Evolutionary conservation across 1,140 invertebrate species (phyloP).

Genomic region (Radopholus similis): DNA sequence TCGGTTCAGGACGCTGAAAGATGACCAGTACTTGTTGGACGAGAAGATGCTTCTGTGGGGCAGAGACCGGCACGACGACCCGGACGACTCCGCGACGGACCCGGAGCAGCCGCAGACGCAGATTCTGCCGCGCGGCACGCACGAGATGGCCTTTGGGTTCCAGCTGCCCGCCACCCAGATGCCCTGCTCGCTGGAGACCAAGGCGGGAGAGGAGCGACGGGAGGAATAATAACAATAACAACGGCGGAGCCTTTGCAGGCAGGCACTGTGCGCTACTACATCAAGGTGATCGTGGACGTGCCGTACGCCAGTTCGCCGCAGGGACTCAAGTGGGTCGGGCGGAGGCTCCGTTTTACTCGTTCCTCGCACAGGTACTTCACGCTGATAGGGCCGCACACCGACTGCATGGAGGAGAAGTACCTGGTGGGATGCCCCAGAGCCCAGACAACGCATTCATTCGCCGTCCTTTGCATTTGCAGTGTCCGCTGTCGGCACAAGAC

Average conservation of each 20-base stretch:
- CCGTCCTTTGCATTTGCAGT: conserved; percentile 38
- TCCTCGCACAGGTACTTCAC: conserved; percentile 69
- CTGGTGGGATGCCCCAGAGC: conserved; percentile 65
- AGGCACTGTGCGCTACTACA: conserved; percentile 71
- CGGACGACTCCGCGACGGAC: conserved; percentile 34
- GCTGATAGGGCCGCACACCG: conserved; percentile 76
- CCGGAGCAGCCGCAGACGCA: conserved; percentile 1
- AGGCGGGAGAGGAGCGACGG: not conserved
- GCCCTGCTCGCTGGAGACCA: conserved; percentile 76
- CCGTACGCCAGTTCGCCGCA: conserved; percentile 78
- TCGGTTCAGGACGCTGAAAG: conserved; percentile 69
- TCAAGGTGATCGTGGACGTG: conserved; percentile 73
- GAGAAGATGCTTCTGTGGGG: conserved; percentile 75
- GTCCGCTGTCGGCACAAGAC: conserved; percentile 70
- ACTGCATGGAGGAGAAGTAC: conserved; percentile 80
- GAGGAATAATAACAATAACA: not conserved
- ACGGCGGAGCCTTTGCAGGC: conserved; percentile 54
- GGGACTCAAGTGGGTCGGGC: conserved; percentile 68
- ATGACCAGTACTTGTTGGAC: conserved; percentile 78
- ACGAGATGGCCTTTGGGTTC: conserved; percentile 75
- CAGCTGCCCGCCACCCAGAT: conserved; percentile 74
- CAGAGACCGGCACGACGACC: conserved; percentile 66
- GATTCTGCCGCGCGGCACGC: conserved; percentile 70
- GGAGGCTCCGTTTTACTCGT: not conserved
- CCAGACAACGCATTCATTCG: not conserved